Base-by-base conservation (phyloP, 1,140 invertebrate genomes). In the Procambarus virginalis region DNA sequence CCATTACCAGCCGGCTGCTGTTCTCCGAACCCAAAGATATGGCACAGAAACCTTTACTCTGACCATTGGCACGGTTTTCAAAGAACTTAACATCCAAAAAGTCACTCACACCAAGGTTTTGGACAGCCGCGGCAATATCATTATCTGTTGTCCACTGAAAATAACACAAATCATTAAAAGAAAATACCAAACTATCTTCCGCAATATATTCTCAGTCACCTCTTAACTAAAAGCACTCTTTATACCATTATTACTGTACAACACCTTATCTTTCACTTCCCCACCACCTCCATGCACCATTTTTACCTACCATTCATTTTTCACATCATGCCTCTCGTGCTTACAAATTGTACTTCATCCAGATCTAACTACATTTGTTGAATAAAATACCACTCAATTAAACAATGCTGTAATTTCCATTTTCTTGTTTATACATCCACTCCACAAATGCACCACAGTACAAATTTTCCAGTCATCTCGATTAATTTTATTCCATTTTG, bases 21-120 rank as follows among this genome's bases (percentile, higher is more conserved):
- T 96, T 95, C 93, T 99, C 99, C 0, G 98, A 99, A 17, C 97
- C 97, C 78, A 99, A 94, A 2, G 97, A 97, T 92, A 99, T 96
- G 22, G 98, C 96, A 94, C 98, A 99, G 94, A 99, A 99, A 73
- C 99, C 99, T 95, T 99, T 99, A 0, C 98, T 99, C 94, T 99
- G 99, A 49, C 99, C 99, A 95, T 99, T 99, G 14, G 98, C 97
- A 92, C 99, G 96, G 95, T 99, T 99, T 94, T 99, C 99, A 95
- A 99, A 99, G 94, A 99, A 99, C 94, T 99, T 99, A 17, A 99
- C 98, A 94, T 99, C 99, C 91, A 99, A 95, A 92, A 99, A 96
- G 94, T 99, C 99, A 89, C 95, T 96, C 3, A 99, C 97, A 45
- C 98, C 99, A 92, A 99, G 95, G 91, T 96, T 96, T 79, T 96